Evolutionary conservation across 2,113 vertebrate genomes (phyloP), one percentile per base, ranked within the genome.

Genomic region (Lota lota): DNA sequence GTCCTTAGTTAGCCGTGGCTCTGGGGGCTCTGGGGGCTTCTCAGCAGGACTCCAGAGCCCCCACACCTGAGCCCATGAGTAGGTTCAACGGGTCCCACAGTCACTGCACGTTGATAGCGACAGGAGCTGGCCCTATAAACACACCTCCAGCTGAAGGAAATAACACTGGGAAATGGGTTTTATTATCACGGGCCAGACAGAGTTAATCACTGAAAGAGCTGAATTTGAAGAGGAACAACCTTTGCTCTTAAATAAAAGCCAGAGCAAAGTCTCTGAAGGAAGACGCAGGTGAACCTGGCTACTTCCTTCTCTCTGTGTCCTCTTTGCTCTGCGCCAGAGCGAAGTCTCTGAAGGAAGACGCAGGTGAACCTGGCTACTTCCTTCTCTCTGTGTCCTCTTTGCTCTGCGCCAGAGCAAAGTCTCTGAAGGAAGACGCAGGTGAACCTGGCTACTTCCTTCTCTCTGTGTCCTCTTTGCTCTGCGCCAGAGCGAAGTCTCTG

Each of bases 1-100:
- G 70, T 72, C 76, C 69, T 65, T 21, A 51, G 14, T 57, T 63
- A 58, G 70, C 56, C 61, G 58, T 66, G 19, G 15, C 1, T 0
- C 56, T 59, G 24, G 33, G 22, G 53, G 53, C 17, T n/a, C 61
- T 24, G 62, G 33, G 22, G 28, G 33, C 17, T 62, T 16, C 28
- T 51, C 6, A 33, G 16, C 59, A 22, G 22, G 72, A 40, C 59
- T 24, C 15, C 33, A 24, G 14, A 28, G 22, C 33, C 63, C 22
- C 56, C 16, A 22, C 22, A 51, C 19, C 50, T 15, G 22, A 5
- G 22, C 24, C 22, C 7, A 17, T 47, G 40, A 14, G 2, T 47
- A 33, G 18, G 15, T 18, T 15, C 36, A 17, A 33, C 61, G 5
- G 3, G 3, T 22, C 22, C 7, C 8, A 19, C 28, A 19, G 40